phyloP scores from a whole-genome alignment of 2,113 vertebrate species.

The Dipodomys merriami region DNA sequence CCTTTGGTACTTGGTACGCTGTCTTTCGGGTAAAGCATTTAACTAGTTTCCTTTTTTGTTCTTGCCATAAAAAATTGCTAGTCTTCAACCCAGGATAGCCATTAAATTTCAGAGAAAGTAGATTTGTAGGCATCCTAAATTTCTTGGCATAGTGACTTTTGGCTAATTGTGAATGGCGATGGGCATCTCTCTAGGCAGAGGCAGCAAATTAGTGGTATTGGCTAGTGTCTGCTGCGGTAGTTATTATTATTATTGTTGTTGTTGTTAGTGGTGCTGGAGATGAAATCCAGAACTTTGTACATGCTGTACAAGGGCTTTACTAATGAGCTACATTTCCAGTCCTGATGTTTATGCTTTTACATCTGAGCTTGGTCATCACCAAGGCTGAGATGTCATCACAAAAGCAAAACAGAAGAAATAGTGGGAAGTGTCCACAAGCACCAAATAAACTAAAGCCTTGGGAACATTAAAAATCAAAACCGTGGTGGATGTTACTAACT shows the following conservation, averaged over 20 bases:
- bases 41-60: slow-evolving; percentile 1
- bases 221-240: background rate
- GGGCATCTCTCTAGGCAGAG: background rate
- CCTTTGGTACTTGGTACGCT: background rate
- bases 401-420: background rate
- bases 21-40: slow-evolving; percentile 20
- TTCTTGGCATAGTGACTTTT: background rate
- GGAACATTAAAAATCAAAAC: background rate
- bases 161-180: background rate
- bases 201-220: background rate
- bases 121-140: background rate
- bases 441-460: background rate
- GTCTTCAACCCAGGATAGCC: background rate
- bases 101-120: background rate
- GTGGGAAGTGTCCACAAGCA: background rate
- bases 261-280: background rate
- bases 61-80: background rate
- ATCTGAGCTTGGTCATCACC: background rate
- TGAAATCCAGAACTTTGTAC: background rate
- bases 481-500: background rate
- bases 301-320: background rate
- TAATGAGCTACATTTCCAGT: background rate
- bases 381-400: background rate
- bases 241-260: too few relatives aligned
- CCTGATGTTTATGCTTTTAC: background rate